Percentiles rank a stretch among this genome's conserved stretches.
Conservation (phyloP, 2,888 invertebrate species). For the Stenchaetothrips biformis region DNA sequence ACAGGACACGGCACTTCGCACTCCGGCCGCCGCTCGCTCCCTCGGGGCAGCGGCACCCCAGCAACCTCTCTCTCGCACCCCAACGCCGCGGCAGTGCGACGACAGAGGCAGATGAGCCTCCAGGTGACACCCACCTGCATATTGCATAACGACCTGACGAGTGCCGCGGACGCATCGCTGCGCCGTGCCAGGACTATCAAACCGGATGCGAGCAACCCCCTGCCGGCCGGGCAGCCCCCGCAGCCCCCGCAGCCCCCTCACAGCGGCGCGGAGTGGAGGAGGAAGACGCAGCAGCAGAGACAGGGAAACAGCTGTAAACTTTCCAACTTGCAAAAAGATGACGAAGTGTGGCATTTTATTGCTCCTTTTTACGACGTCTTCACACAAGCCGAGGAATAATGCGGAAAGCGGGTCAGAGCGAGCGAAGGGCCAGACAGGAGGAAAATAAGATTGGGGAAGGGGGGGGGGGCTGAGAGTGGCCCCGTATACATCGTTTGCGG, state of each 20-base stretch:
- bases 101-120: no score
- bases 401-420: conserved; percentile 31
- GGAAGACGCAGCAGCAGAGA: background rate
- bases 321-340: conserved; percentile 19
- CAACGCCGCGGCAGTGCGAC: no score
- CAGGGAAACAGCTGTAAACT: conserved; percentile 16
- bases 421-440: conserved; percentile 33
- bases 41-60: no score
- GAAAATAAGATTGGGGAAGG: background rate
- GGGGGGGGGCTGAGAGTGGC: background rate
- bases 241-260: background rate
- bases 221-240: no score
- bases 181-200: no score
- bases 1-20: no score
- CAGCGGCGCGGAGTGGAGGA: background rate
- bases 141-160: no score
- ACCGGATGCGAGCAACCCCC: no score
- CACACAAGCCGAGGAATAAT: conserved; percentile 31
- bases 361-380: conserved; percentile 29
- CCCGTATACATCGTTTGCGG: background rate
- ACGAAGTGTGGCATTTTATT: conserved; percentile 23
- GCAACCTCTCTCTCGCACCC: no score
- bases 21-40: no score
- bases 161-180: no score
- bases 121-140: no score